Conservation (phyloP, 2,113 vertebrate species). For the Scatophagus argus region DNA sequence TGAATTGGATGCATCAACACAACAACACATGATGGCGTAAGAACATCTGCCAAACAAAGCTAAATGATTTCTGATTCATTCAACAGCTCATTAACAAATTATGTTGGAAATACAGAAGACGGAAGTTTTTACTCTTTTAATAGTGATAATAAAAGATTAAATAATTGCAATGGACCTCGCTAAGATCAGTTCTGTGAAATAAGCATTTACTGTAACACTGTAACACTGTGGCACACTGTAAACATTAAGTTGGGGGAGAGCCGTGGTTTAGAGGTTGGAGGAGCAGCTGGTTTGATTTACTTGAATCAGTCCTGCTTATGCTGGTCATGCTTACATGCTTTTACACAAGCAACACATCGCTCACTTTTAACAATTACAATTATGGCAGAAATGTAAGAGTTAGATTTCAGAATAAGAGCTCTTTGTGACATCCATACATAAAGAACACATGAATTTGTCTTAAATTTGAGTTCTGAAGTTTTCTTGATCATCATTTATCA, state of each 20-base stretch:
- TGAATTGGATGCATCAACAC: background rate
- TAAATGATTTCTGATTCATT: too few relatives aligned
- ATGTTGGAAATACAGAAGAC: background rate
- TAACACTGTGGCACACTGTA: background rate
- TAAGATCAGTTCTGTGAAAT: background rate
- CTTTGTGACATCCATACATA: background rate
- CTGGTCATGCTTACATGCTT: background rate
- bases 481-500: background rate
- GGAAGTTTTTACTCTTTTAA: background rate
- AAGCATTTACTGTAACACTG: background rate
- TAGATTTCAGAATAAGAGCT: background rate
- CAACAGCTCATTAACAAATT: background rate
- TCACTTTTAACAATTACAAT: background rate
- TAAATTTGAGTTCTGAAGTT: conserved; percentile 15
- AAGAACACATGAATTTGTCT: background rate
- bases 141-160: background rate
- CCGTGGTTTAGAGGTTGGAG: too few relatives aligned
- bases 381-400: background rate
- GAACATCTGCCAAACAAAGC: background rate
- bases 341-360: background rate
- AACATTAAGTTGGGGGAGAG: background rate
- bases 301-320: background rate
- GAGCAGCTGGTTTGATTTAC: background rate
- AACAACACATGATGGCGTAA: background rate
- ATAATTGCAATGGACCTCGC: background rate